Evolutionary conservation across 2,888 invertebrate genomes (phyloP), one percentile per base, ranked within the genome.

Genomic region (Cheilosia grossa): DNA sequence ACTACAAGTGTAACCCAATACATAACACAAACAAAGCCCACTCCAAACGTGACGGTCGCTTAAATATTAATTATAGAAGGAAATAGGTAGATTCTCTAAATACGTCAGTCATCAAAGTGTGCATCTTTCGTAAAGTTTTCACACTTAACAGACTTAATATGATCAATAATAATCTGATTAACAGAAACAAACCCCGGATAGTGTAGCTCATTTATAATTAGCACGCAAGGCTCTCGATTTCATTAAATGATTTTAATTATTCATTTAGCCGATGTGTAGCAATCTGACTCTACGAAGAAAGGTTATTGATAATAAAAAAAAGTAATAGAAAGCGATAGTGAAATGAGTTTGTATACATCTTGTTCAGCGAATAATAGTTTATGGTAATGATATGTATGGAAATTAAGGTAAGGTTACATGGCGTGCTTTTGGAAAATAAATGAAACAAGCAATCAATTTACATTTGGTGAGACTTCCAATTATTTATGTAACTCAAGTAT

Each of bases 171-270:
- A 54, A 67, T 54, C 24, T 40, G 37, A 61, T 72, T 61, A 51
- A 37, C 72, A 51, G 21, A 54, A 47, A 17, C 44, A 47, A 13
- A 13, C 37, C 4, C 37, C 13, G 13, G 37, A 37, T 37, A 13
- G 37, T 13, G 3, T 13, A 37, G 13, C 37, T 21, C 30, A 49
- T 24, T 2, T 49, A 21, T 27, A 54, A 33, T 37, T 37, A 37
- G 13, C 33, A 44, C 33, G 73, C 54, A 56, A 42, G 51, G 58
- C 58, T 59, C 66, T 59, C 40, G 66, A 58, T 66, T 66, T 74
- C 47, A 24, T 64, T 47, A 54, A 42, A 30, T 17, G 44, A 33
- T 44, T 42, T 37, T 61, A 37, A 61, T 58, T 69, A 58, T 58
- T 69, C 58, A 47, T 24, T 58, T 58, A 44, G 30, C 17, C 49